phyloP scores from a whole-genome alignment of 2,888 invertebrate species.

The Hirtodrosophila histrioides region DNA sequence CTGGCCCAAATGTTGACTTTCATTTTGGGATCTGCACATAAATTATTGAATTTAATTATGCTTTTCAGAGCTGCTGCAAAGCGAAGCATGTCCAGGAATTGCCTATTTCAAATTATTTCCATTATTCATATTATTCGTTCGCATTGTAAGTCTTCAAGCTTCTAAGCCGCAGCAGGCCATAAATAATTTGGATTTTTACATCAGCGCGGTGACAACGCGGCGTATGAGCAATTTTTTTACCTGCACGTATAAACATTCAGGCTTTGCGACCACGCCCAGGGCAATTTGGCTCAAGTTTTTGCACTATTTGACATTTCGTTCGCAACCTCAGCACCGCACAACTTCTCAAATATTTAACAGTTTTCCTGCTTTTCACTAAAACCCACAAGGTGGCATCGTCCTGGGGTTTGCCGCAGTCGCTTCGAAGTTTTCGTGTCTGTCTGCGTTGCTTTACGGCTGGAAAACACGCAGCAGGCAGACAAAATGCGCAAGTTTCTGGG shows the following conservation, averaged over 20 bases:
- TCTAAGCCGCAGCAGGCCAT: conserved; percentile 48
- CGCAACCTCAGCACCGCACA: conserved; percentile 39
- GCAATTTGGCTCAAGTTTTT: conserved; percentile 45
- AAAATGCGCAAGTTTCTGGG: conserved; percentile 6
- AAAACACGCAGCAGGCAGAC: conserved; percentile 47
- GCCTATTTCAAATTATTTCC: too few relatives aligned
- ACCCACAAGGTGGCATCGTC: conserved; percentile 51
- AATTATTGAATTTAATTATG: conserved; percentile 77
- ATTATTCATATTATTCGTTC: conserved; percentile 9
- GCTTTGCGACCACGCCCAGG: conserved; percentile 36
- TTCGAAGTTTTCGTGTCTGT: conserved; percentile 46
- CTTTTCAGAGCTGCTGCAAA: conserved; percentile 42
- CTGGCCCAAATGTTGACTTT: conserved; percentile 36
- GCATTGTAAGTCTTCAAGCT: conserved; percentile 23
- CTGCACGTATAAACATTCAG: conserved; percentile 32
- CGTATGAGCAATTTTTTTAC: conserved; percentile 49
- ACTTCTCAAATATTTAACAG: conserved; percentile 78
- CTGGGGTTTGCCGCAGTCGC: conserved; percentile 65
- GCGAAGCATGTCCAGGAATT: background rate
- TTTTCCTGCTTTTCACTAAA: conserved; percentile 51
- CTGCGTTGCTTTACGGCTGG: conserved; percentile 44
- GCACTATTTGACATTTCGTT: conserved; percentile 56
- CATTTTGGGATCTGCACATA: conserved; percentile 50
- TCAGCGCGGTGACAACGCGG: conserved; percentile 33
- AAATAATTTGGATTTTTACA: conserved; percentile 60